These are phyloP conservation scores for Lottia scabra DNA, from an alignment of 2,888 invertebrate species.

Conservation along the genomic window DNA sequence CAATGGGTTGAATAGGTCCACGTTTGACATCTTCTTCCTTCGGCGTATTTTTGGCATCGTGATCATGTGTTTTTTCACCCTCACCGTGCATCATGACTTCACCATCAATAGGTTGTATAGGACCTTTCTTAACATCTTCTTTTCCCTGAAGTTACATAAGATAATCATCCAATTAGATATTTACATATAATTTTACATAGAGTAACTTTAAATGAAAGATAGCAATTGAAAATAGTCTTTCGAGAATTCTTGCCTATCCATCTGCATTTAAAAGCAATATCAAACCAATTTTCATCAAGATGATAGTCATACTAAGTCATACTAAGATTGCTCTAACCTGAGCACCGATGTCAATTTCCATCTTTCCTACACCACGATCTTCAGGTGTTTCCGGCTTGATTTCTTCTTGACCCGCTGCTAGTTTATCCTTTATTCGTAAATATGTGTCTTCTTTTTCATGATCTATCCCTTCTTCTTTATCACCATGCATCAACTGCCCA, in stretches of 20 bases:
- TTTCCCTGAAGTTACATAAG: too few relatives aligned
- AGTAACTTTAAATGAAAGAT: too few relatives aligned
- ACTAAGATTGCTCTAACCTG: too few relatives aligned
- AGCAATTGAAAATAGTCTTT: too few relatives aligned
- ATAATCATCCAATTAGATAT: too few relatives aligned
- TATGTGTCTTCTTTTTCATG: background rate
- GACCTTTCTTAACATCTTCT: background rate
- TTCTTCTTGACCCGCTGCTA: background rate
- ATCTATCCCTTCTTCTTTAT: background rate
- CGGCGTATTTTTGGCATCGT: background rate
- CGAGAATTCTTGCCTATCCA: too few relatives aligned
- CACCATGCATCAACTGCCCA: background rate
- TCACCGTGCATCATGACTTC: conserved; percentile 7
- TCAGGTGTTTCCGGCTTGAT: background rate
- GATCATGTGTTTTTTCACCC: conserved; percentile 14
- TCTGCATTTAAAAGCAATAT: too few relatives aligned
- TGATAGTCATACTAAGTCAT: too few relatives aligned
- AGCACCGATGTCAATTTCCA: background rate
- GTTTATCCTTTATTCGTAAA: background rate
- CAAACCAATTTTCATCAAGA: too few relatives aligned
- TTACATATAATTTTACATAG: too few relatives aligned
- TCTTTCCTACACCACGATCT: background rate
- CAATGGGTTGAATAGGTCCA: background rate
- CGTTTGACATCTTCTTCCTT: background rate
- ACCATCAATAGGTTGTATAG: background rate